Conservation (phyloP, 2,113 vertebrate genomes). For the Sclerurus mexicanus region DNA sequence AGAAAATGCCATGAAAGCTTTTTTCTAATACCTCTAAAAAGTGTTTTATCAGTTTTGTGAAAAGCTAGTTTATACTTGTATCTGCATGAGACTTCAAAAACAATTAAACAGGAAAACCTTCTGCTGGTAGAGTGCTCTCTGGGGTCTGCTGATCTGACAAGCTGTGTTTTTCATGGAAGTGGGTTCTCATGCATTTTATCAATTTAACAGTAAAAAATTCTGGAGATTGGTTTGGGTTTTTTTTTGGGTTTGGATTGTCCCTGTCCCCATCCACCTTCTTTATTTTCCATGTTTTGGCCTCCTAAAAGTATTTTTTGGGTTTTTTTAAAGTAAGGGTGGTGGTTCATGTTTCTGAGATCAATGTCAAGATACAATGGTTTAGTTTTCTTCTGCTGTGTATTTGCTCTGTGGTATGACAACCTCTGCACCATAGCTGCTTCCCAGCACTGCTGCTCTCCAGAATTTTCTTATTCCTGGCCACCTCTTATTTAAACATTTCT, state of each 20-base stretch:
- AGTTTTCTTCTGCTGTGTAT: background rate
- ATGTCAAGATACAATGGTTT: background rate
- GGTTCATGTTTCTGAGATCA: background rate
- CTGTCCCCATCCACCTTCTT: background rate
- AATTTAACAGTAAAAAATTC: background rate
- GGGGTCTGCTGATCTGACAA: background rate
- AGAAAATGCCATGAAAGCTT: background rate
- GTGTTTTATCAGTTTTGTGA: background rate
- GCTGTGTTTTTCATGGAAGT: background rate
- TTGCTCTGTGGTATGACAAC: background rate
- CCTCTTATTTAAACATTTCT: background rate
- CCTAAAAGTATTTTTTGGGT: background rate
- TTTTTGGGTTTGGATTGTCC: background rate
- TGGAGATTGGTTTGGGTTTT: background rate
- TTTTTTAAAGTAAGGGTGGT: background rate
- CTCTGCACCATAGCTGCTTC: background rate
- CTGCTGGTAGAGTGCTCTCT: background rate
- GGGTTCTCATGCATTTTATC: background rate
- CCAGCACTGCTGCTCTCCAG: background rate
- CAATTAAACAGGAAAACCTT: background rate
- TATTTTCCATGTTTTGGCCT: background rate
- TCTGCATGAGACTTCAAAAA: background rate
- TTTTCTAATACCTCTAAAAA: background rate
- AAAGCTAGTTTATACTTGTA: background rate
- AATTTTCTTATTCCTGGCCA: background rate